phyloP scores from a whole-genome alignment of 2,113 vertebrate genomes.

The Porphyrio hochstetteri region DNA sequence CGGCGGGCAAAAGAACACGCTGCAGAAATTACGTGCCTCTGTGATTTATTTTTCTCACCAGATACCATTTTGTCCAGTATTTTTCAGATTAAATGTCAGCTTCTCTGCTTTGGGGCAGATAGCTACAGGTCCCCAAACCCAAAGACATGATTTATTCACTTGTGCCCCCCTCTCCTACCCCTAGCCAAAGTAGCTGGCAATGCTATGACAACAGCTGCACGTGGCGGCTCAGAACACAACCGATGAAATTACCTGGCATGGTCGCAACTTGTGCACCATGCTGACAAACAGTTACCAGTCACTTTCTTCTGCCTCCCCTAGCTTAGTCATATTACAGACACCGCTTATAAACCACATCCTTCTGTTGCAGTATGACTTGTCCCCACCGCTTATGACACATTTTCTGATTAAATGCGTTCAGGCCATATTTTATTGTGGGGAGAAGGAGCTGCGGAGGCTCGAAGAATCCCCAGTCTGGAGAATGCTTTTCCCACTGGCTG shows the following conservation, averaged over 20 bases:
- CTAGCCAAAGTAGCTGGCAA: not conserved
- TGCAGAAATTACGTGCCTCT: not conserved
- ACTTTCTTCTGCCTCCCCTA: slow-evolving; percentile 40
- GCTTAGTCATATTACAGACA: slow-evolving; percentile 35
- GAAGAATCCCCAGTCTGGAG: not conserved
- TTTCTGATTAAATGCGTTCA: not conserved
- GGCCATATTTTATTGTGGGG: fast-evolving
- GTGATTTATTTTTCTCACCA: not conserved
- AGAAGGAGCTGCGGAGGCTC: fast-evolving
- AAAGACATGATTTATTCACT: not conserved
- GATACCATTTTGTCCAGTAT: not conserved
- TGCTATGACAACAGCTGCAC: slow-evolving; percentile 3
- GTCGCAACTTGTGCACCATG: not conserved
- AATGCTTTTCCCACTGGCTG: not conserved
- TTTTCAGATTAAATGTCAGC: not conserved
- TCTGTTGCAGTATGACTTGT: slow-evolving; percentile 23
- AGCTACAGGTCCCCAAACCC: not conserved
- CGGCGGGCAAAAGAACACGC: not conserved
- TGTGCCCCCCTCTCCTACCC: slow-evolving; percentile 11
- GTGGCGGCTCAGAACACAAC: slow-evolving; percentile 11
- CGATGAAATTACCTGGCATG: not conserved
- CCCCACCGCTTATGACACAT: fast-evolving
- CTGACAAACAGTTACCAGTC: slow-evolving; percentile 42
- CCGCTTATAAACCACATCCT: slow-evolving; percentile 41
- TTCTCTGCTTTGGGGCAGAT: not conserved